phyloP scores from a whole-genome alignment of 2,113 vertebrate genomes.

The Suncus etruscus region DNA sequence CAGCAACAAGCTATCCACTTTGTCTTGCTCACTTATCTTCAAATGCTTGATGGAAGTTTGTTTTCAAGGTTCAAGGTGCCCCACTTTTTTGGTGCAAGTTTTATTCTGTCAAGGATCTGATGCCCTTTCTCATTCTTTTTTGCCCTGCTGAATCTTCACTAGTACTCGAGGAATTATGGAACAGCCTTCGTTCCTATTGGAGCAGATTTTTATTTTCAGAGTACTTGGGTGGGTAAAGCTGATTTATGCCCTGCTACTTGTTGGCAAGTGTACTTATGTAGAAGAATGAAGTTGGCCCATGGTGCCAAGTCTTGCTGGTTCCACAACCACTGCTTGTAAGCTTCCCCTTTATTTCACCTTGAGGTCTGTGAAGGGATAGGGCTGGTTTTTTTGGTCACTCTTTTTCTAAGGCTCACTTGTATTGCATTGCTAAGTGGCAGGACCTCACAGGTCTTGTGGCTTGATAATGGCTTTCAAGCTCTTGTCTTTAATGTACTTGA shows the following conservation, averaged over 20 bases:
- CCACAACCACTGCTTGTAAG: not conserved
- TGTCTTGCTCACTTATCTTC: not conserved
- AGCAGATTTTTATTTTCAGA: slow-evolving; percentile 32
- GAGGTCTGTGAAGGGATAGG: not conserved
- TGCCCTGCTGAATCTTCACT: not conserved
- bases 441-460: not conserved
- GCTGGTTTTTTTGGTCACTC: not conserved
- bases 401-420: not conserved
- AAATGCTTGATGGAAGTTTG: slow-evolving; percentile 19
- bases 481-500: slow-evolving; percentile 54
- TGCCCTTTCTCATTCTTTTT: slow-evolving; percentile 3
- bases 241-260: not conserved
- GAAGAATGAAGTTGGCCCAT: not conserved
- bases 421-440: slow-evolving; percentile 26
- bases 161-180: not conserved
- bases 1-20: not conserved
- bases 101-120: not conserved
- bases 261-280: not conserved
- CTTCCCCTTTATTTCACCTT: not conserved
- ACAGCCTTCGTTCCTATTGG: not conserved
- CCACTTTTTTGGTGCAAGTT: not conserved
- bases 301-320: not conserved
- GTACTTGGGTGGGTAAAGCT: not conserved
- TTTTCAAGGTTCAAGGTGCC: not conserved
- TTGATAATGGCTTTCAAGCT: slow-evolving; percentile 59